phyloP scores from a whole-genome alignment of 2,888 invertebrate genomes.

The Dendrolimus houi region DNA sequence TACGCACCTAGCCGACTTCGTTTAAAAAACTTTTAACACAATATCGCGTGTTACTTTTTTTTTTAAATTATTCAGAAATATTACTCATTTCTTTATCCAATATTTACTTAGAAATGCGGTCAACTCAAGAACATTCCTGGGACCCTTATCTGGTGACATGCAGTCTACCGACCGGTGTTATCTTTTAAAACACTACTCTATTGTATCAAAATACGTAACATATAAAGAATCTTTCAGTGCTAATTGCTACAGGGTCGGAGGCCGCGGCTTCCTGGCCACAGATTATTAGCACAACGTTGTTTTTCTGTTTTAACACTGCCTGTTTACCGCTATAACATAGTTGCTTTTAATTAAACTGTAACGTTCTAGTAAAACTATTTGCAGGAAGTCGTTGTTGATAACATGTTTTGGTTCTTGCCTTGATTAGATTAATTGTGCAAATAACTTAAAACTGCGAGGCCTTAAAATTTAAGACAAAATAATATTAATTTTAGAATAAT shows the following conservation, averaged over 20 bases:
- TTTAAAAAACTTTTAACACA: no score
- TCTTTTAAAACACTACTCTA: slow-evolving; percentile 33
- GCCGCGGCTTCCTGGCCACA: slow-evolving; percentile 57
- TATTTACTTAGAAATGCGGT: slow-evolving; percentile 14
- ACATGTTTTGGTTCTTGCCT: slow-evolving; percentile 6
- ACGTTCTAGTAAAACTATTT: slow-evolving; percentile 31
- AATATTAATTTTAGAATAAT: no score
- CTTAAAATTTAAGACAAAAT: no score
- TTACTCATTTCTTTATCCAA: not conserved
- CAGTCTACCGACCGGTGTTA: slow-evolving; percentile 53
- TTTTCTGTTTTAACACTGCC: slow-evolving; percentile 19
- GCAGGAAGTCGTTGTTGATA: slow-evolving; percentile 33
- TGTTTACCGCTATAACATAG: slow-evolving; percentile 38
- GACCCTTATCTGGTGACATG: slow-evolving; percentile 61
- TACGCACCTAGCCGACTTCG: no score
- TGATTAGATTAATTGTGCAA: no score
- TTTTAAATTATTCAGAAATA: not conserved
- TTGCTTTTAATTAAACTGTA: slow-evolving; percentile 43
- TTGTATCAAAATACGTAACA: slow-evolving; percentile 19
- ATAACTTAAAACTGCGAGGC: no score
- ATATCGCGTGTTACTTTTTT: no score
- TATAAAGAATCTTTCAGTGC: slow-evolving; percentile 53
- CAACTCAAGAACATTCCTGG: slow-evolving; percentile 13
- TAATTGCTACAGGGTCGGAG: slow-evolving; percentile 44
- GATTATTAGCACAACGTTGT: slow-evolving; percentile 32